phyloP scores from a whole-genome alignment of 2,113 vertebrate species.

The Rhodinocichla rosea region DNA sequence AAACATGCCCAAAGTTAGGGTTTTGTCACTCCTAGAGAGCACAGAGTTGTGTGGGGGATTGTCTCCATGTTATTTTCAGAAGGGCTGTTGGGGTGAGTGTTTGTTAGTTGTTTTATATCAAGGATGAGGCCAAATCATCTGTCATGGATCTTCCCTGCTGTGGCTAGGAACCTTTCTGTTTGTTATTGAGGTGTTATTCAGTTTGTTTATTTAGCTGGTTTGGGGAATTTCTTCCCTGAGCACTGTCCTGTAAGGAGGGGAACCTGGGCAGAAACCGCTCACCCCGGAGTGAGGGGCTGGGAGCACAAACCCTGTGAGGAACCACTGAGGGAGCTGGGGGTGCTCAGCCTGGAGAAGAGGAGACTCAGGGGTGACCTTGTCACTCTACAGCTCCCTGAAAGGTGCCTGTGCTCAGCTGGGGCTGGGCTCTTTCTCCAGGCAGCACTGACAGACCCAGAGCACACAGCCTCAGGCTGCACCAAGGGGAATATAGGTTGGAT shows the following conservation, averaged over 20 bases:
- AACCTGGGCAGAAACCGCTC: rapidly evolving
- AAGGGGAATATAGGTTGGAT: background rate
- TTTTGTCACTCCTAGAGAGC: rapidly evolving
- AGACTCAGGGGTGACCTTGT: background rate
- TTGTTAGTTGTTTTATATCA: background rate
- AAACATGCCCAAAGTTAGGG: background rate
- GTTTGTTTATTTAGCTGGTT: background rate
- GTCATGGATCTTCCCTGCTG: background rate
- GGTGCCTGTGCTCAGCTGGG: background rate
- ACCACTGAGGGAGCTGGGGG: background rate
- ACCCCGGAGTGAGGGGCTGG: background rate
- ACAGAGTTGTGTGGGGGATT: background rate
- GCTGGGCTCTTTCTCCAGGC: background rate
- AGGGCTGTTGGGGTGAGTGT: background rate
- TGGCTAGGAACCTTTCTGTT: background rate
- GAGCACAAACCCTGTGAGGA: background rate
- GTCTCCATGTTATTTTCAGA: background rate
- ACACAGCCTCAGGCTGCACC: background rate
- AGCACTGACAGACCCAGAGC: background rate
- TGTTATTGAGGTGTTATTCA: background rate
- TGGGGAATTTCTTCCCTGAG: background rate
- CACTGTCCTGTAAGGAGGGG: background rate
- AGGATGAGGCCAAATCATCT: background rate
- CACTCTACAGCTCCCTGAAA: background rate
- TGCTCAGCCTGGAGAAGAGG: background rate